These are phyloP conservation scores for Lasioglossum leucozonium DNA, from an alignment of 2,888 invertebrate genomes.

Conservation along the genomic window DNA sequence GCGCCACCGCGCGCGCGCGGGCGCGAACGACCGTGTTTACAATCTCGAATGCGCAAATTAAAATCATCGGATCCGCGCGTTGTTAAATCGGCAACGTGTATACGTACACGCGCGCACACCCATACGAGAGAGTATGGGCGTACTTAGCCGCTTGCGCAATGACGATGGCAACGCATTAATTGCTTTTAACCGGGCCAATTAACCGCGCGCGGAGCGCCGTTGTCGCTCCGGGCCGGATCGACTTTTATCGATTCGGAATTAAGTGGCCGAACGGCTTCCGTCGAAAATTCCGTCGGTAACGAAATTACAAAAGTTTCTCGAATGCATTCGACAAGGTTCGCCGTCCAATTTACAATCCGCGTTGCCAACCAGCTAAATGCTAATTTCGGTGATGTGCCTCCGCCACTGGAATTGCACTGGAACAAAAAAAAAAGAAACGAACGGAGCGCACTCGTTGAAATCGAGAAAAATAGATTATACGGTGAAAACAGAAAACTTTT, in stretches of 20 bases:
- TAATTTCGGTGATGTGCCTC: neutral
- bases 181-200: slow-evolving; percentile 55
- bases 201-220: slow-evolving; percentile 22
- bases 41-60: slow-evolving; percentile 23
- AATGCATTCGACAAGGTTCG: slow-evolving; percentile 25
- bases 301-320: slow-evolving; percentile 49
- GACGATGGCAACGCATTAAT: slow-evolving; percentile 50
- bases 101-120: neutral
- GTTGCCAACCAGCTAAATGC: neutral
- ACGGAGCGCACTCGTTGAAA: neutral
- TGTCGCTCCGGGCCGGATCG: slow-evolving; percentile 36
- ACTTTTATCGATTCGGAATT: slow-evolving; percentile 64
- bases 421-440: neutral
- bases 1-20: too few species aligned
- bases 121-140: too few species aligned
- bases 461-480: too few species aligned
- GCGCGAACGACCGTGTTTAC: slow-evolving; percentile 29
- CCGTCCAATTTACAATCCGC: slow-evolving; percentile 34
- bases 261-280: slow-evolving; percentile 38
- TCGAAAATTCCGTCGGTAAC: slow-evolving; percentile 28
- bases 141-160: neutral
- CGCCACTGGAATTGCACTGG: neutral
- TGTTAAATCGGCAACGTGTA: slow-evolving; percentile 21
- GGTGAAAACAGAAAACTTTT: too few species aligned
- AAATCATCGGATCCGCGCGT: slow-evolving; percentile 15